Percentiles rank a stretch among this genome's conserved stretches.
Evolutionary conservation across 2,797 vertebrate species (phyloP).

Genomic region (Pogonophryne albipinna): DNA sequence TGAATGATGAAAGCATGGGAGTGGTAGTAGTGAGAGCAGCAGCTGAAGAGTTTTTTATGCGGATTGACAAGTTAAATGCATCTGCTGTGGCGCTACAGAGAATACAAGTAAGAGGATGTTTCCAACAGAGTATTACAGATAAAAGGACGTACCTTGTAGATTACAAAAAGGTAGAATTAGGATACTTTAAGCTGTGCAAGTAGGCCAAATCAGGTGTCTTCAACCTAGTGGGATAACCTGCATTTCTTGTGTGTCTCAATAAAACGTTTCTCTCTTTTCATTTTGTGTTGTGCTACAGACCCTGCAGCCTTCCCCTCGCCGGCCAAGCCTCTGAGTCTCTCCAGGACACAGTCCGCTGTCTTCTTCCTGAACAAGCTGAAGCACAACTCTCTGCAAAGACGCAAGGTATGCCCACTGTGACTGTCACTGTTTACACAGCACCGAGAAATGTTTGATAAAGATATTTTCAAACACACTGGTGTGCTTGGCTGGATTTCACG

Average conservation of each 20-base stretch:
- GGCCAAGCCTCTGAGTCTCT: constrained; percentile 70
- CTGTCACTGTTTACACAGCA: constrained; percentile 46
- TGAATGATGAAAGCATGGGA: constrained; percentile 47
- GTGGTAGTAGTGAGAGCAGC: constrained; percentile 27
- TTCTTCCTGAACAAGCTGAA: constrained; percentile 95
- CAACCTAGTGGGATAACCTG: constrained; percentile 16
- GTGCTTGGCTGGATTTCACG: constrained; percentile 32
- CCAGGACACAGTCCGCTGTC: constrained; percentile 84
- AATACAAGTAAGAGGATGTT: constrained; percentile 19
- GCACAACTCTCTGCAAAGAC: constrained; percentile 84
- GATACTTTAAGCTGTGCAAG: constrained; percentile 33
- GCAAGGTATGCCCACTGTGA: constrained; percentile 79
- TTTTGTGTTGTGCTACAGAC: constrained; percentile 70
- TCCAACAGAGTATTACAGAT: constrained; percentile 19
- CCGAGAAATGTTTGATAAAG: constrained; percentile 39
- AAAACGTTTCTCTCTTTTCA: constrained; percentile 26
- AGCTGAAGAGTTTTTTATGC: constrained; percentile 42
- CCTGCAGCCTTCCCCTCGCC: constrained; percentile 47
- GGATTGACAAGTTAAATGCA: constrained; percentile 48
- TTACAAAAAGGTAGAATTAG: background rate
- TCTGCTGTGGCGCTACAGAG: constrained; percentile 26
- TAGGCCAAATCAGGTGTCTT: constrained; percentile 45
- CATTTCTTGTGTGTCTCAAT: constrained; percentile 29
- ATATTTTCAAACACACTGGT: constrained; percentile 28
- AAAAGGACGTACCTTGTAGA: background rate